These are phyloP conservation scores for Agriopis leucophaearia DNA, from an alignment of 2,888 invertebrate genomes.

Conservation along the genomic window DNA sequence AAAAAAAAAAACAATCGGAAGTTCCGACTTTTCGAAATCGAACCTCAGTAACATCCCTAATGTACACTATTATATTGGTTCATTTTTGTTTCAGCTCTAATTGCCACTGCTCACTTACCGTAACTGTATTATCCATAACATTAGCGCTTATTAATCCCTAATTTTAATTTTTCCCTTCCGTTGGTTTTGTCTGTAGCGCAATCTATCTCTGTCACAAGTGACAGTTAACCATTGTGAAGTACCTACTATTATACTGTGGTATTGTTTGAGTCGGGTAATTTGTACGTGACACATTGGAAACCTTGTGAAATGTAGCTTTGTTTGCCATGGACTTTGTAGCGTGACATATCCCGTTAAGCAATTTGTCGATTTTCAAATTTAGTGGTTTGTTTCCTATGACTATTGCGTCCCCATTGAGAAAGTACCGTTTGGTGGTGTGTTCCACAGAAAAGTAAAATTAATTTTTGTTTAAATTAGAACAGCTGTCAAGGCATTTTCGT, in stretches of 20 bases:
- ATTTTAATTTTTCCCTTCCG: conserved; percentile 49
- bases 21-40: no score
- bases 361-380: conserved; percentile 5
- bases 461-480: no score
- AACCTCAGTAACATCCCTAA: no score
- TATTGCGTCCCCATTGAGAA: neutral
- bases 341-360: conserved; percentile 11
- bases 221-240: conserved; percentile 3
- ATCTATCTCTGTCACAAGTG: conserved; percentile 59
- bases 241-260: conserved; percentile 28
- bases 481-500: no score
- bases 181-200: conserved; percentile 42
- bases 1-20: no score
- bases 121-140: conserved; percentile 6
- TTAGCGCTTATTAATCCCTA: conserved; percentile 8
- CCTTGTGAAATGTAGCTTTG: conserved; percentile 51
- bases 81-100: neutral
- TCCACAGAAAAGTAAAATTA: no score
- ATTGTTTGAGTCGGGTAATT: conserved; percentile 57
- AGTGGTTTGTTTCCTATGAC: neutral
- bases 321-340: conserved; percentile 27
- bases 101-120: conserved; percentile 5
- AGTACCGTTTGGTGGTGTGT: neutral
- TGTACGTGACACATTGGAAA: conserved; percentile 63
- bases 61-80: neutral